These are phyloP conservation scores for Bombus soroeensis DNA, from an alignment of 1,140 invertebrate species.

Conservation along the genomic window DNA sequence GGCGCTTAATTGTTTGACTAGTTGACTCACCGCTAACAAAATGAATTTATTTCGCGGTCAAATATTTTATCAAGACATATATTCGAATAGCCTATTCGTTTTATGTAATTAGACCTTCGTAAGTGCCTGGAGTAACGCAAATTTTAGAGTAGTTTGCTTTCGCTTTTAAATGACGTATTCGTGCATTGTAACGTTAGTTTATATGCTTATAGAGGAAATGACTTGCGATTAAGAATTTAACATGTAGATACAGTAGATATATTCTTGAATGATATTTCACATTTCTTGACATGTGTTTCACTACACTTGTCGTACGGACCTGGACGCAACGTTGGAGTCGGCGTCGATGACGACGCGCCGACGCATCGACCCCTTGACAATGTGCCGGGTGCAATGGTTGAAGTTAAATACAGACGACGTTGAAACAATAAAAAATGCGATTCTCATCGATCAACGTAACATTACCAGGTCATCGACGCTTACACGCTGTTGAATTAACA, in stretches of 20 bases:
- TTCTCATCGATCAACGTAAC: not conserved
- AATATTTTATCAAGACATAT: too few species aligned
- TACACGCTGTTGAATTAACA: not conserved
- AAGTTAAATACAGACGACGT: not conserved
- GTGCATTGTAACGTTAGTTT: not conserved
- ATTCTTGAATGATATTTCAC: not conserved
- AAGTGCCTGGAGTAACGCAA: not conserved
- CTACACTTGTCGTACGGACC: conserved; percentile 36
- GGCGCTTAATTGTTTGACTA: not conserved
- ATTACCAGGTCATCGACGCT: not conserved
- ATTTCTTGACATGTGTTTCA: not conserved
- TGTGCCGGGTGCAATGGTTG: conserved; percentile 7
- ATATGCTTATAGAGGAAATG: fast-evolving
- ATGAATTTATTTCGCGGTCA: not conserved
- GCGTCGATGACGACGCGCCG: conserved; percentile 62
- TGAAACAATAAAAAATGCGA: not conserved
- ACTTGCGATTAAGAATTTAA: not conserved
- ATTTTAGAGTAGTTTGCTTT: not conserved
- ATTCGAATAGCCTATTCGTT: too few species aligned
- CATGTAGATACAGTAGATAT: not conserved
- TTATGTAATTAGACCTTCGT: not conserved
- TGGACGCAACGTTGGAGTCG: conserved; percentile 52
- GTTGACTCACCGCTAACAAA: not conserved
- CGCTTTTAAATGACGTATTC: not conserved
- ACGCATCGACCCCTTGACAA: conserved; percentile 27